These are phyloP conservation scores for rabbit (Oryctolagus cuniculus) DNA, from an alignment of 2,113 vertebrate species.

Conservation along the genomic window DNA sequence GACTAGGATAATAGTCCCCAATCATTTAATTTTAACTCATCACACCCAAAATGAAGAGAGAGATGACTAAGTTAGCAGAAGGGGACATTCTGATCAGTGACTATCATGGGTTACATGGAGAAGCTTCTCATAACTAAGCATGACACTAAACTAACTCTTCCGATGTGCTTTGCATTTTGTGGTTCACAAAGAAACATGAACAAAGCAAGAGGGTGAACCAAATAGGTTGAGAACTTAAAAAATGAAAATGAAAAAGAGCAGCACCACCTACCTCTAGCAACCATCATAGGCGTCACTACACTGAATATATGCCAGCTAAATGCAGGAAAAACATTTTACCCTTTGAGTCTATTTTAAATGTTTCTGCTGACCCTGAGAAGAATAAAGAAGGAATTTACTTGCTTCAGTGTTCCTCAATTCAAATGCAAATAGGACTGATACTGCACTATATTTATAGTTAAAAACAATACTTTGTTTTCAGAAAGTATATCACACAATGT, in stretches of 20 bases:
- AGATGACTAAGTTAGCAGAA: background rate
- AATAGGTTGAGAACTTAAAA: slow-evolving; percentile 8
- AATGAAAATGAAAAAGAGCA: background rate
- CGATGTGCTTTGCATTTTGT: background rate
- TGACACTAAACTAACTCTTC: background rate
- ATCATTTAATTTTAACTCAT: background rate
- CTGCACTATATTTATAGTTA: slow-evolving; percentile 13
- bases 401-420: slow-evolving; percentile 6
- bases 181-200: background rate
- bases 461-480: slow-evolving; percentile 57
- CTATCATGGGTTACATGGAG: background rate
- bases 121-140: background rate
- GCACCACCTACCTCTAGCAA: background rate
- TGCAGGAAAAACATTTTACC: background rate
- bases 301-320: slow-evolving; percentile 9
- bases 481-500: slow-evolving; percentile 40
- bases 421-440: slow-evolving; percentile 49
- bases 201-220: slow-evolving; percentile 1
- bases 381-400: slow-evolving; percentile 28
- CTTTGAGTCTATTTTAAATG: slow-evolving; percentile 46
- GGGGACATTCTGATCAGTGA: background rate
- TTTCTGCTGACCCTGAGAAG: background rate
- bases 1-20: slow-evolving; percentile 14
- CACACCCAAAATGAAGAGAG: slow-evolving; percentile 49
- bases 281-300: background rate